Conservation (phyloP, 2,888 invertebrate genomes). For the Phaonia tiefii region DNA sequence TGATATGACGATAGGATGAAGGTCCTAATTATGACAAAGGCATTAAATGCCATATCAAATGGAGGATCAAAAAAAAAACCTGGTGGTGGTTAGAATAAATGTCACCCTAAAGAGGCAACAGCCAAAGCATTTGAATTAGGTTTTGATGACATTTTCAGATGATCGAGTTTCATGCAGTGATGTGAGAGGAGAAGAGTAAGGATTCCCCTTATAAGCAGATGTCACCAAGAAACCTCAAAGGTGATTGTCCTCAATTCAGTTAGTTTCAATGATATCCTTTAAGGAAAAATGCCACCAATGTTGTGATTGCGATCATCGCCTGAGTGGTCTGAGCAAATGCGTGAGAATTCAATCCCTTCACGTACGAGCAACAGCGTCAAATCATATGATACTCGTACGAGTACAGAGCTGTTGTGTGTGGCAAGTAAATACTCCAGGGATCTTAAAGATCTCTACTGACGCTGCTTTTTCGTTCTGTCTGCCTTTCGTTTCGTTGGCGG, state of each 20-base stretch:
- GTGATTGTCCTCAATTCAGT: too few species aligned
- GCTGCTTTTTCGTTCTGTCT: neutral
- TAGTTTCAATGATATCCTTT: neutral
- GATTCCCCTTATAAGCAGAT: too few species aligned
- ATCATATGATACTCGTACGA: neutral
- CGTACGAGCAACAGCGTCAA: too few species aligned
- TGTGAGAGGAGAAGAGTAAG: too few species aligned
- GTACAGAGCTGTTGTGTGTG: neutral
- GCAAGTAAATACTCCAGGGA: conserved; percentile 11
- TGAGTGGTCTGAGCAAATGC: neutral
- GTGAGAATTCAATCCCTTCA: conserved; percentile 16
- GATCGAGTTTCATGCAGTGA: neutral
- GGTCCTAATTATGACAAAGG: conserved; percentile 36
- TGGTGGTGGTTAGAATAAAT: neutral
- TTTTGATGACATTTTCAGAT: neutral
- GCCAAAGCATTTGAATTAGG: conserved; percentile 11
- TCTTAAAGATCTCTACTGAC: neutral
- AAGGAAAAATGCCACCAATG: neutral
- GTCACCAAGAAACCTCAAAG: too few species aligned
- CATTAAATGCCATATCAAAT: conserved; percentile 1
- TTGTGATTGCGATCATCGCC: neutral
- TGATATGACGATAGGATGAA: conserved; percentile 4
- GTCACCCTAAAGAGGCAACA: neutral
- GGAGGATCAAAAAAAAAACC: neutral
- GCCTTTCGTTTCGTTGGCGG: neutral